Evolutionary conservation across 2,113 vertebrate genomes (phyloP), one percentile per base, ranked within the genome.

Genomic region (Mobula birostris): DNA sequence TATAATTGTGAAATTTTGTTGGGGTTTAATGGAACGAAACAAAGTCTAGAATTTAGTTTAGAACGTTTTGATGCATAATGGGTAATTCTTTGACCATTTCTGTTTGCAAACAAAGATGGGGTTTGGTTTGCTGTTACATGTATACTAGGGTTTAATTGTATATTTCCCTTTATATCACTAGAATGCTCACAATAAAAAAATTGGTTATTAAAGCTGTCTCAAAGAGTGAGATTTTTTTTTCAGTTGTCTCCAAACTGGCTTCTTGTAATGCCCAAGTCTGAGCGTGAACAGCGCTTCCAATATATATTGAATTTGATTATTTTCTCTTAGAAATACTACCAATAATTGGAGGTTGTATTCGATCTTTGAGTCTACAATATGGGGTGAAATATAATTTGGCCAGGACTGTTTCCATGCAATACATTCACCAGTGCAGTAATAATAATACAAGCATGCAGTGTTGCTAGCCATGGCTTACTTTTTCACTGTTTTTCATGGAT

Each of bases 111-210:
- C 91, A 72, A 72, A 48, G 21, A 32, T 68, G 68, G 66, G 91
- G 70, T 40, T 90, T 66, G 87, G 72, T 76, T 19, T 74, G 6
- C 27, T 90, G 40, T 76, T 93, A 32, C 8, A 74, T 93, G 91
- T 93, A 93, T 93, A 40, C 91, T 24, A 48, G 68, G 91, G 48
- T 93, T 40, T 93, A 76, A 93, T 93, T 93, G 91, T 93, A 93
- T 70, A 93, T 93, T 93, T 93, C 91, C 91, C 70, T 93, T 93
- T 74, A 70, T 93, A 48, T 74, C 91, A 93, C 68, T 74, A 48
- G 91, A 29, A 93, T 93, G 91, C 70, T 93, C 91, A 74, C 91
- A 76, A 93, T 93, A 92, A 14, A 92, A 92, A 93, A 17, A 76
- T 74, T 72, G 66, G 91, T 72, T 93, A 93, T 76, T 74, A 93